These are phyloP conservation scores for Chalcosyrphus nemorum DNA, from an alignment of 2,888 invertebrate genomes.

Conservation along the genomic window DNA sequence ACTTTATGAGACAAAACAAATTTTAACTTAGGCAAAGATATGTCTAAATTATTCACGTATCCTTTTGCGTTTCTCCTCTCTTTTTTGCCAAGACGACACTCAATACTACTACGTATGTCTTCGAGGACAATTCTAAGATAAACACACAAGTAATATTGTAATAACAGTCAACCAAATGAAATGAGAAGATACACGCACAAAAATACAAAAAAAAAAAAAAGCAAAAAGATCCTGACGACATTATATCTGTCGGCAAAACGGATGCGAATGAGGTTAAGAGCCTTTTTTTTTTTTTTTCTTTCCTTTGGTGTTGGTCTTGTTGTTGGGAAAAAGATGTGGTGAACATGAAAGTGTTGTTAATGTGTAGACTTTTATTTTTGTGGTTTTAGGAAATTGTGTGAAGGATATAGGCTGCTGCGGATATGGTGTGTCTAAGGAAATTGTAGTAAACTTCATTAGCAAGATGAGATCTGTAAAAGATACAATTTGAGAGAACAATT, in stretches of 20 bases:
- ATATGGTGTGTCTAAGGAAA: neutral
- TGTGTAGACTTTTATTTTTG: conserved; percentile 16
- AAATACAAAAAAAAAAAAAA: neutral
- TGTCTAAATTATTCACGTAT: conserved; percentile 29
- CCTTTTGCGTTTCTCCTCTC: neutral
- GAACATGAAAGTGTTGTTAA: conserved; percentile 29
- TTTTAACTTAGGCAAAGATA: conserved; percentile 3
- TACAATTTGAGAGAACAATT: conserved; percentile 6
- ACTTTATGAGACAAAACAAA: conserved; percentile 17
- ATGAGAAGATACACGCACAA: neutral
- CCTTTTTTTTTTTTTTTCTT: neutral
- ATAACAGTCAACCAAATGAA: conserved; percentile 21
- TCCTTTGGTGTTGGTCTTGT: too few relatives aligned
- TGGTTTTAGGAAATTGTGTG: neutral
- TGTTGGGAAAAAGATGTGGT: neutral
- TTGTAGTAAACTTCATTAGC: neutral
- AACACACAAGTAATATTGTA: conserved; percentile 17
- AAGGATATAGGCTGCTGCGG: neutral
- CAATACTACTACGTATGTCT: neutral
- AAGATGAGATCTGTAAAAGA: conserved; percentile 10
- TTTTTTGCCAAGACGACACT: too few relatives aligned
- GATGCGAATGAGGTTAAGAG: conserved; percentile 17
- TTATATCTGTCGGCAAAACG: conserved; percentile 15
- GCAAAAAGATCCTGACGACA: neutral
- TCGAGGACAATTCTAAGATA: conserved; percentile 2